A percentile compares a stretch with the other conserved stretches of the same genome.
phyloP scores from a whole-genome alignment of 2,797 vertebrate genomes.

The Champsocephalus gunnari region DNA sequence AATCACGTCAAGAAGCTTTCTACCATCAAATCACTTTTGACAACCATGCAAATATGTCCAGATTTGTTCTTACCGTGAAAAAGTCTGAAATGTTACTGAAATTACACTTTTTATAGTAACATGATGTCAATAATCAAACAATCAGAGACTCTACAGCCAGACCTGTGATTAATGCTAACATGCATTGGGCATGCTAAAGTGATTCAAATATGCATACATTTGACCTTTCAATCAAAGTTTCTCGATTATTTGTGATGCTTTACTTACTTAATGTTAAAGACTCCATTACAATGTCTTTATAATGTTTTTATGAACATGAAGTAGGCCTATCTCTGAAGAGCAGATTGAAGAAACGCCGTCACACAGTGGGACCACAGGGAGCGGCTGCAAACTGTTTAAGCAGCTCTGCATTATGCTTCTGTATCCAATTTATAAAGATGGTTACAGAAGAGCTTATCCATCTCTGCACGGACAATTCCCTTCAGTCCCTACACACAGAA shows the following conservation, averaged over 20 bases:
- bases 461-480: constrained; percentile 67
- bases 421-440: constrained; percentile 70
- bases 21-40: not conserved
- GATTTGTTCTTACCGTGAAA: not conserved
- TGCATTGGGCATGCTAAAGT: not conserved
- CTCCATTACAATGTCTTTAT: constrained; percentile 68
- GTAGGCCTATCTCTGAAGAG: constrained; percentile 69
- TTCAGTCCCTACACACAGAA: constrained; percentile 54
- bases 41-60: not conserved
- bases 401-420: constrained; percentile 65
- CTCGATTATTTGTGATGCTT: too few species aligned
- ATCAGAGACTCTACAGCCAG: not conserved
- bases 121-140: not conserved
- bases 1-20: not conserved
- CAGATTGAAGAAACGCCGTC: constrained; percentile 69
- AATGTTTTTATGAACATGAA: constrained; percentile 64
- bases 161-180: not conserved
- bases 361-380: constrained; percentile 63
- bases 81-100: too few species aligned
- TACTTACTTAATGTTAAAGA: constrained; percentile 59
- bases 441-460: constrained; percentile 65
- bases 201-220: too few species aligned
- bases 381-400: constrained; percentile 58
- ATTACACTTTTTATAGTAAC: not conserved
- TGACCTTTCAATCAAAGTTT: too few species aligned